phyloP scores from a whole-genome alignment of 2,113 vertebrate genomes.

The Rhinoptilus africanus region DNA sequence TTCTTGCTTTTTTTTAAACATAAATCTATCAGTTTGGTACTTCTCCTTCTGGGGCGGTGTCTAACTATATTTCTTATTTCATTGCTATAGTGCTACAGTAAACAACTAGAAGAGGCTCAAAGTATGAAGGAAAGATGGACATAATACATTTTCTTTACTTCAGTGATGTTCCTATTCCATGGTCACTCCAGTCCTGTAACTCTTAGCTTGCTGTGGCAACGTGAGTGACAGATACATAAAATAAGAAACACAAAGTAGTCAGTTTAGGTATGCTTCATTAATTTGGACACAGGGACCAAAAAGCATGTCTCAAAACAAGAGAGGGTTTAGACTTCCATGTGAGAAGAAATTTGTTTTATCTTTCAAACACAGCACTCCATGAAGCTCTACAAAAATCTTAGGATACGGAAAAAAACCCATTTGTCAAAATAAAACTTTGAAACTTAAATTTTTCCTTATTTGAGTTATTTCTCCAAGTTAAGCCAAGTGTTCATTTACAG shows the following conservation, averaged over 20 bases:
- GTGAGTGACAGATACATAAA: not conserved
- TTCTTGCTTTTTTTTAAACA: not conserved
- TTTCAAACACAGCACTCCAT: not conserved
- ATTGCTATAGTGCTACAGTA: not conserved
- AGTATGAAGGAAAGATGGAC: not conserved
- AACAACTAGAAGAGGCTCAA: not conserved
- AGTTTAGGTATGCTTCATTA: not conserved
- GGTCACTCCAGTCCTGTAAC: not conserved
- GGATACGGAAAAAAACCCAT: not conserved
- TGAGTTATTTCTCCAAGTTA: not conserved
- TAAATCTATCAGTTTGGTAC: not conserved
- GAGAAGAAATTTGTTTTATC: not conserved
- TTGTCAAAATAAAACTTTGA: not conserved
- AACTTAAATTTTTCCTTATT: not conserved
- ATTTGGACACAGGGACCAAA: not conserved
- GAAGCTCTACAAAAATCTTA: not conserved
- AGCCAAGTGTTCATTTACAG: not conserved
- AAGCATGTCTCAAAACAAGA: not conserved
- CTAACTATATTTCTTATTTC: not conserved
- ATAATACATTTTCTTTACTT: not conserved
- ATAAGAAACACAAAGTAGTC: not conserved
- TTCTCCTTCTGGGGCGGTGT: not conserved
- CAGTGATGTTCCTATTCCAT: not conserved
- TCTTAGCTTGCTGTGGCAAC: not conserved
- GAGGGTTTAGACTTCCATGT: fast-evolving